Evolutionary conservation across 92 coral and sea anemone species (phyloP).

Genomic region (Parazoanthus atlanticus): DNA sequence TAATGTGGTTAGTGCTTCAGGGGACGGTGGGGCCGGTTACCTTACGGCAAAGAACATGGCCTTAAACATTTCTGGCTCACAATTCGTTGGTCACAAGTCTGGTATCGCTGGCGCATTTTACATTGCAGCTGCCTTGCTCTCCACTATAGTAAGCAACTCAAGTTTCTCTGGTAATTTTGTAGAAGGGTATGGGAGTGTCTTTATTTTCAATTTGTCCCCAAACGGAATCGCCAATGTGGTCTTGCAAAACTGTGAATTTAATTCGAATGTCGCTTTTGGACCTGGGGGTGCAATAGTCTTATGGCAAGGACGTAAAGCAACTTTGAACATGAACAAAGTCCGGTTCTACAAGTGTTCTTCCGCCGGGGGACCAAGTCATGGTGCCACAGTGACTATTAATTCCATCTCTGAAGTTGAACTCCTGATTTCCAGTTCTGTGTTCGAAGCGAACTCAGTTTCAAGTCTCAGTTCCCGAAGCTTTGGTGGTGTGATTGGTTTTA

Average conservation of each 20-base stretch:
- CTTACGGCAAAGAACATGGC: constrained; percentile 4
- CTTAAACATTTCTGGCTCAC: constrained; percentile 10
- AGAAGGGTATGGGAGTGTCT: constrained; percentile 25
- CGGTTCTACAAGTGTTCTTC: constrained; percentile 26
- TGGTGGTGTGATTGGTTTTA: constrained; percentile 16
- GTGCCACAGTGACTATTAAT: constrained; percentile 3
- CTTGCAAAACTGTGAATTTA: constrained; percentile 24
- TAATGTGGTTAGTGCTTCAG: constrained; percentile 1
- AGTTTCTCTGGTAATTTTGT: constrained; percentile 25
- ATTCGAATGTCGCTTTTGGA: constrained; percentile 27
- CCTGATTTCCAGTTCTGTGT: background rate
- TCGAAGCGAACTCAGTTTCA: background rate
- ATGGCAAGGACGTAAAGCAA: background rate
- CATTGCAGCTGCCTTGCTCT: background rate
- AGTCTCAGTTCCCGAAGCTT: background rate
- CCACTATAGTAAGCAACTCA: constrained; percentile 13
- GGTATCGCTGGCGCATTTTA: constrained; percentile 32
- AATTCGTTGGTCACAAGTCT: constrained; percentile 2
- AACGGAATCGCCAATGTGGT: background rate
- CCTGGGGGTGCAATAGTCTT: constrained; percentile 38
- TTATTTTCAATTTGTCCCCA: background rate
- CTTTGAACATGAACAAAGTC: constrained; percentile 15
- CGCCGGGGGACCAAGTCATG: background rate
- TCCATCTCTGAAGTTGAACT: constrained; percentile 3
- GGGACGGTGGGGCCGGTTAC: constrained; percentile 37